Base-by-base conservation (phyloP, 2,888 invertebrate genomes). In the Cantharis rufa region DNA sequence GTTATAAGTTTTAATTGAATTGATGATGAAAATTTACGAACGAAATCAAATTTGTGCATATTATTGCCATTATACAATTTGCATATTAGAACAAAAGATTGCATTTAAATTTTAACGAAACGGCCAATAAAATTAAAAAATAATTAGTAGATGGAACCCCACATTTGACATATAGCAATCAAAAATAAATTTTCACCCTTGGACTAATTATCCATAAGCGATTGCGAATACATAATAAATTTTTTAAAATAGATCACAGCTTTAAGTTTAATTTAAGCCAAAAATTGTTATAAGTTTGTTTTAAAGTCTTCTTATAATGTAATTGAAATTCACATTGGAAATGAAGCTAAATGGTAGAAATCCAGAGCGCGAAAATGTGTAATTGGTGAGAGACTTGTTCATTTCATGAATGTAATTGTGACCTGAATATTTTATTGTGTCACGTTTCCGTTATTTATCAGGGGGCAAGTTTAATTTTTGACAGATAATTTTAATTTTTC, bases 341-440 rank as follows among this genome's bases (percentile, higher is more conserved):
- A 62, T 16, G 13, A 62, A 70, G 69, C 70, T 69, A 73, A 73
- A 24, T 68, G 21, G 27, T 18, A 21, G 68, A 24, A 68, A 15
- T 32, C n/a, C 21, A 28, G 18, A 74, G 74, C 69, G 69, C 48
- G 74, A 74, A 74, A 74, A 74, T 74, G 62, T 48, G 28, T 74
- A 74, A 74, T 74, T 73, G 73, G 73, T 62, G 69, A 15, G 69
- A 48, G 63, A 70, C 48, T 69, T 70, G 74, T 74, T 74, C 74
- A 70, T 74, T 74, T 74, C 16, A 32, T 32, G 62, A 48, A 63
- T 24, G 27, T 69, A 74, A 69, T 74, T 70, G 48, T 63, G 69
- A 74, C 74, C 32, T 74, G 70, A 68, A 69, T 74, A 74, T 74
- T 74, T 74, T 74, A 74, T 74, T 63, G 32, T 66, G 61, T 27